Percentiles rank a stretch among this genome's conserved stretches.
Evolutionary conservation across 1,140 invertebrate genomes (phyloP).

Genomic region (Atopsyche davidsoni): DNA sequence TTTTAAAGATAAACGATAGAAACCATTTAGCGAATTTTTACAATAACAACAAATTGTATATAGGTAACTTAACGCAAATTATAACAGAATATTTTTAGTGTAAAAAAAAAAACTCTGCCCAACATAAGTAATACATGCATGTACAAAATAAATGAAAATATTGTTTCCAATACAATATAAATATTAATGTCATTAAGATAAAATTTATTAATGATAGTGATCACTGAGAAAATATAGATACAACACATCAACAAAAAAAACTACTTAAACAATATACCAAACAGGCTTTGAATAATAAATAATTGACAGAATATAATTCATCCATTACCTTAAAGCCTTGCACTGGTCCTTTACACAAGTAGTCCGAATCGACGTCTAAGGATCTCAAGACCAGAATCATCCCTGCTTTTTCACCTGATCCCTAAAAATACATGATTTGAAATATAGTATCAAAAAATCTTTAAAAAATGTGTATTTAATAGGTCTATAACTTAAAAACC

Average conservation of each 20-base stretch:
- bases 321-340: constrained; percentile 43
- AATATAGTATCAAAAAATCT: not conserved
- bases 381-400: constrained; percentile 37
- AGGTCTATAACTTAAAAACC: not conserved
- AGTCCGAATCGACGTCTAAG: constrained; percentile 39
- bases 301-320: too few species aligned
- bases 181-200: not conserved
- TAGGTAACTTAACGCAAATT: too few species aligned
- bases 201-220: not conserved
- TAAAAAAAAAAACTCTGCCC: too few species aligned
- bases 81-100: too few species aligned
- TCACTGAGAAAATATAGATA: not conserved
- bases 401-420: constrained; percentile 38
- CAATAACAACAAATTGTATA: too few species aligned
- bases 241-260: too few species aligned
- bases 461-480: too few species aligned
- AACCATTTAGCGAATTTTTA: too few species aligned
- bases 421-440: constrained; percentile 31
- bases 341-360: constrained; percentile 42
- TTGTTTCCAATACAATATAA: not conserved
- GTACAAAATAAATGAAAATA: not conserved
- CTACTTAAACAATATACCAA: too few species aligned
- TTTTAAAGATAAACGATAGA: too few species aligned
- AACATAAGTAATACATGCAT: too few species aligned
- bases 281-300: too few species aligned